Evolutionary conservation across 2,113 vertebrate genomes (phyloP).

Genomic region (Sus scrofa): T2T-Sscrofa CM000812.6:188952501-188953000

Average conservation of each 20-base stretch:
- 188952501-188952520: not conserved
- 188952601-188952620: not conserved
- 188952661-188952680: not conserved
- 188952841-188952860: not conserved
- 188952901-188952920: not conserved
- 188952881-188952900: not conserved
- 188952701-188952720: not conserved
- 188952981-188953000: not conserved
- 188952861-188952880: not conserved
- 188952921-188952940: not conserved
- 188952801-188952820: not conserved
- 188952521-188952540: not conserved
- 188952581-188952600: not conserved
- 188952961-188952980: slow-evolving; percentile 26
- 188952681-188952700: not conserved
- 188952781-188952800: not conserved
- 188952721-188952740: not conserved
- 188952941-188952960: not conserved
- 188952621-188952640: not conserved
- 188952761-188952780: not conserved
- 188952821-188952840: slow-evolving; percentile 5
- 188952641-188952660: not conserved
- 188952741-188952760: not conserved
- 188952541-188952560: not conserved
- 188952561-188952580: not conserved